Evolutionary conservation across 2,888 invertebrate species (phyloP), one percentile per base, ranked within the genome.

Genomic region (Nowickia ferox): DNA sequence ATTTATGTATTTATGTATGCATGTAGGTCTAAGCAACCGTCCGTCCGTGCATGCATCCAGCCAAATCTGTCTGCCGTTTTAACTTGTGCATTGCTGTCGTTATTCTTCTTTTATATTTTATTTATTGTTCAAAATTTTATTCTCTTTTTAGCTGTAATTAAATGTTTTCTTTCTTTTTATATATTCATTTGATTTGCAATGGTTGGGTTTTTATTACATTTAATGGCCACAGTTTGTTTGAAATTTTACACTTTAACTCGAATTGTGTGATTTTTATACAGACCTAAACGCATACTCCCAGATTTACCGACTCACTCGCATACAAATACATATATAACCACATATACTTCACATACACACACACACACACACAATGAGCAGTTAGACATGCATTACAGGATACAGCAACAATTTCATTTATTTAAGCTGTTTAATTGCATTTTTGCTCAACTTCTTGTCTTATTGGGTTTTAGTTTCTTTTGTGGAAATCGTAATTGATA

Each of bases 161-260:
- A 9, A 22, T 17, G 57, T 22, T 61, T 59, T 55, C 10, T 40
- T 57, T 11, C 30, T 66, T 0, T 57, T 68, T 17, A 9, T 15
- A 15, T 17, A 48, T 68, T 11, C 11, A n/a, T 46, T 61, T 48
- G 48, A 13, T 48, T 59, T 69, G 48, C 51, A 55, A 17, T 59
- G 51, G 85, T 59, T 61, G 75, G 83, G 63, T 42, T 78, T 83
- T 80, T 80, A 83, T 76, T 83, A 83, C 79, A 80, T 86, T 83
- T 80, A 83, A 76, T 80, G 78, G 83, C 82, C 85, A 86, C 79
- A 86, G 79, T 83, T 79, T 79, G 79, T 86, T 86, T 75, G 83
- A 71, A 86, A 86, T 86, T 86, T 86, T 86, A 83, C 86, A 83
- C 86, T 83, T 86, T 83, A 79, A 83, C 79, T 83, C 66, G 79